Evolutionary conservation across 2,113 vertebrate genomes (phyloP).

Genomic region (Dicaeum eximium): DNA sequence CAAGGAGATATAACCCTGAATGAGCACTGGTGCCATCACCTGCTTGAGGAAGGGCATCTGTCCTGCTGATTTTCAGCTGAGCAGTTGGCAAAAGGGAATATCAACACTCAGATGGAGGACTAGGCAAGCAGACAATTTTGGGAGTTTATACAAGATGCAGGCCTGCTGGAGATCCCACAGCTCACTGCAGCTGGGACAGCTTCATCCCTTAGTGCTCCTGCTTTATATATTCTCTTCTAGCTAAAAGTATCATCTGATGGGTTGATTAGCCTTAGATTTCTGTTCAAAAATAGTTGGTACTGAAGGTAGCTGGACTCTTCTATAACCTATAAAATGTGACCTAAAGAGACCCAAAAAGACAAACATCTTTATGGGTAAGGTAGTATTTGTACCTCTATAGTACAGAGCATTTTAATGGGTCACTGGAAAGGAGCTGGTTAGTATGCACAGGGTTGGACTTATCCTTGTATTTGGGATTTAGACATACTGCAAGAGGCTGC

Average conservation of each 20-base stretch:
- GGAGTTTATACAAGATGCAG: neutral
- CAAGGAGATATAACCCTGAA: neutral
- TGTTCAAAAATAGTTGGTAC: neutral
- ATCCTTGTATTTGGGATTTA: neutral
- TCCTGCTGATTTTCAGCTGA: neutral
- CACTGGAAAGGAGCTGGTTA: neutral
- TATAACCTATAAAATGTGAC: neutral
- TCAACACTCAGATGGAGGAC: neutral
- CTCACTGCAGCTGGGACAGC: neutral
- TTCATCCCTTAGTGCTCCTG: neutral
- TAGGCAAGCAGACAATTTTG: neutral
- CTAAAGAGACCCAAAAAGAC: neutral
- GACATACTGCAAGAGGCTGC: neutral
- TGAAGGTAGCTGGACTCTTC: neutral
- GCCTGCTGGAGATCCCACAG: neutral
- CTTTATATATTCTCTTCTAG: neutral
- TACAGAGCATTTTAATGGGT: neutral
- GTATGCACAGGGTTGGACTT: neutral
- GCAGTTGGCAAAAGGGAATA: neutral
- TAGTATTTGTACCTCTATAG: neutral
- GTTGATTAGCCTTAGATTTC: neutral
- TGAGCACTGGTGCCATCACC: neutral
- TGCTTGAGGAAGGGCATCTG: neutral
- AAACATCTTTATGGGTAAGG: neutral
- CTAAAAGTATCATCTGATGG: neutral